Conservation (phyloP, 2,113 vertebrate species). For the Caranx ignobilis region DNA sequence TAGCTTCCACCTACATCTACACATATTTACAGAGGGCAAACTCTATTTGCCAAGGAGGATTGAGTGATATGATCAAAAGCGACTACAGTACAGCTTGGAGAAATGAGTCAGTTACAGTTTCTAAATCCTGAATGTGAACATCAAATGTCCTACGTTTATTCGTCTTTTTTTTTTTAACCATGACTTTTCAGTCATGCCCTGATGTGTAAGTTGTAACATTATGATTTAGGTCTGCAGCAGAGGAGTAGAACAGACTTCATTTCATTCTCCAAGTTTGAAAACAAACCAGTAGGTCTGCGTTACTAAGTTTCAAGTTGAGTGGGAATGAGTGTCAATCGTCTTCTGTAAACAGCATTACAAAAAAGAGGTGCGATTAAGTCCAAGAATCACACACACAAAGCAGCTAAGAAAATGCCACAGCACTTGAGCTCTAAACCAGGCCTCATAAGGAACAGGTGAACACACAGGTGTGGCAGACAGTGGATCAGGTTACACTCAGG, state of each 20-base stretch:
- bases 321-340: background rate
- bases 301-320: background rate
- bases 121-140: background rate
- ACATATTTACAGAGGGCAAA: background rate
- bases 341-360: background rate
- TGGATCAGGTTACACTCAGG: conserved; percentile 40
- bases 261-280: too few relatives aligned
- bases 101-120: background rate
- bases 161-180: too few relatives aligned
- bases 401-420: background rate
- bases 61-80: background rate
- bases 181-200: too few relatives aligned
- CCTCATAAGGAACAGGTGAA: conserved; percentile 2
- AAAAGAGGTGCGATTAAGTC: background rate
- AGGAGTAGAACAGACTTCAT: background rate
- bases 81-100: background rate
- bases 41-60: background rate
- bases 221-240: background rate
- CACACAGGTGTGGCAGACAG: conserved; percentile 34
- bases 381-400: background rate
- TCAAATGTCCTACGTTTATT: background rate
- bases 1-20: too few relatives aligned
- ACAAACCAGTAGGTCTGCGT: background rate
- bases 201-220: background rate
- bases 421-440: background rate